Evolutionary conservation across 2,797 vertebrate genomes (phyloP).

Genomic region (Acipenser ruthenus): DNA sequence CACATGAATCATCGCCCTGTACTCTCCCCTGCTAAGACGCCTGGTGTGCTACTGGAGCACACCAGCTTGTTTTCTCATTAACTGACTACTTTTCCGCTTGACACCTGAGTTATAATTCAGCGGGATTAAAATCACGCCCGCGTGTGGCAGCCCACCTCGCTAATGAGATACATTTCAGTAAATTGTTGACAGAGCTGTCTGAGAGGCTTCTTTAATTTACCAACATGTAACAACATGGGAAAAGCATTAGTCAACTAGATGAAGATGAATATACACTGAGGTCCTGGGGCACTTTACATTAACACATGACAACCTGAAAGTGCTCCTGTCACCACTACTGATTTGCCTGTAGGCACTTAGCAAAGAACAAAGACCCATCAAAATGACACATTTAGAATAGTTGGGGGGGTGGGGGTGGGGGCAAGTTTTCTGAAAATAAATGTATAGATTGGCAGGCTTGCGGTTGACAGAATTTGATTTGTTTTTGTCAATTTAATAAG

Average conservation of each 20-base stretch:
- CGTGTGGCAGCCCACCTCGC: constrained; percentile 57
- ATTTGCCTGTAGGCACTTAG: constrained; percentile 64
- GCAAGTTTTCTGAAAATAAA: too few relatives aligned
- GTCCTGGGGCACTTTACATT: constrained; percentile 66
- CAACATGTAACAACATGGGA: constrained; percentile 63
- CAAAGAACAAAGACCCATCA: constrained; percentile 64
- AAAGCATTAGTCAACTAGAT: constrained; percentile 66
- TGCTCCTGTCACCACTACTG: constrained; percentile 66
- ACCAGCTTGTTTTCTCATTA: constrained; percentile 71
- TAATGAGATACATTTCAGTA: constrained; percentile 71
- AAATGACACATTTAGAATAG: not conserved
- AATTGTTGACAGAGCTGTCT: constrained; percentile 75
- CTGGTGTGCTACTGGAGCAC: constrained; percentile 53
- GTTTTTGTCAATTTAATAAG: constrained; percentile 37
- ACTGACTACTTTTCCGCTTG: constrained; percentile 44
- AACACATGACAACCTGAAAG: constrained; percentile 70
- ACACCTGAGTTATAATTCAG: constrained; percentile 68
- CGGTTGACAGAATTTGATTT: constrained; percentile 29
- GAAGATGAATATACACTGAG: constrained; percentile 68
- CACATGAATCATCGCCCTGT: constrained; percentile 57
- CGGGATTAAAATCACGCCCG: constrained; percentile 62
- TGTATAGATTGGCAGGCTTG: constrained; percentile 12
- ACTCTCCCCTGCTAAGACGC: constrained; percentile 16
- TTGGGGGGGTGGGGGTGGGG: too few relatives aligned
- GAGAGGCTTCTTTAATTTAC: constrained; percentile 69